Conservation (phyloP, 2,113 vertebrate species). For the Azemiops feae region DNA sequence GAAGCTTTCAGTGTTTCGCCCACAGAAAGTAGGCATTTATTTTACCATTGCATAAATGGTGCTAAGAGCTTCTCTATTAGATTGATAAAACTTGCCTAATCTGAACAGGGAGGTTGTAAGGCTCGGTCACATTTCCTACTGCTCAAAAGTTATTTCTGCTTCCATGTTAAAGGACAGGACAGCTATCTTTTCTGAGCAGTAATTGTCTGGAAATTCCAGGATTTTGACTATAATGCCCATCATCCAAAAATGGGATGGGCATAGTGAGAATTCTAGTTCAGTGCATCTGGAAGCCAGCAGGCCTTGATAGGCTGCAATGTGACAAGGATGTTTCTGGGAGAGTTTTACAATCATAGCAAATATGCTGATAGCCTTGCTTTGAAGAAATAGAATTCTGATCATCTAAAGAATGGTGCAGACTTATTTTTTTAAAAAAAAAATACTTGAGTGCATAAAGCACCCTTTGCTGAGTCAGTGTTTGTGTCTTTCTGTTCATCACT, state of each 20-base stretch:
- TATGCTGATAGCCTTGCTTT: not conserved
- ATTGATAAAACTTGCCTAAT: slow-evolving; percentile 56
- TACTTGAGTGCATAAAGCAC: not conserved
- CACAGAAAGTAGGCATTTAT: slow-evolving; percentile 53
- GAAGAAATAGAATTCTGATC: not conserved
- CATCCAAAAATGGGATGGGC: not conserved
- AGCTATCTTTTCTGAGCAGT: not conserved
- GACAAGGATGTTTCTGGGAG: not conserved
- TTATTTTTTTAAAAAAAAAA: not conserved
- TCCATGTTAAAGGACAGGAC: slow-evolving; percentile 26
- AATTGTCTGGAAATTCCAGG: not conserved
- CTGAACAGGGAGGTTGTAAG: slow-evolving; percentile 38
- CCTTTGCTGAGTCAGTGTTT: not conserved
- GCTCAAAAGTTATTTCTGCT: not conserved
- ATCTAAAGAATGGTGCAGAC: not conserved
- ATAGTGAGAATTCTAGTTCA: not conserved
- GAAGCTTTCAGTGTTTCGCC: slow-evolving; percentile 13
- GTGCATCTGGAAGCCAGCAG: not conserved
- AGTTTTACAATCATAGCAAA: not conserved
- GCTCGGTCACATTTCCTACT: slow-evolving; percentile 8
- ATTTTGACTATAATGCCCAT: not conserved
- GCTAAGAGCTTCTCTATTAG: slow-evolving; percentile 61
- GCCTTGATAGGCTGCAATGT: not conserved
- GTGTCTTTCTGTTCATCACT: not conserved
- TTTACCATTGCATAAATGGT: slow-evolving; percentile 58